Conservation (phyloP, 92 coral and sea anemone genomes). For the Diadumene lineata region DNA sequence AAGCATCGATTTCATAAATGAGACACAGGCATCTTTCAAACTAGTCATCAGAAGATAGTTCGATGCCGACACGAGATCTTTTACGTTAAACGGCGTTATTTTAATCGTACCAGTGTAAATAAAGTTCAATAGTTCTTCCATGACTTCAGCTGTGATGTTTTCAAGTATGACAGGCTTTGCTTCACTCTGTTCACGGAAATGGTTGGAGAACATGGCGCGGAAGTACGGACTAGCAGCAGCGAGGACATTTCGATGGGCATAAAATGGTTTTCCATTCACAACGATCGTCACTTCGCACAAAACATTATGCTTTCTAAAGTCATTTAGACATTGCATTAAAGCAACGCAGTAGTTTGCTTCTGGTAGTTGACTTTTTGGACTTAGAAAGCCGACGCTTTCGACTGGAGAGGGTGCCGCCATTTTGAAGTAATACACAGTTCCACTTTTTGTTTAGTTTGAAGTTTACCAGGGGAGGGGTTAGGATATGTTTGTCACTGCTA, state of each 20-base stretch:
- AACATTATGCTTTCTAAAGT: slow-evolving; percentile 91
- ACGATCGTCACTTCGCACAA: slow-evolving; percentile 89
- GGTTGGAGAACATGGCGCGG: slow-evolving; percentile 94
- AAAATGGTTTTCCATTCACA: slow-evolving; percentile 79
- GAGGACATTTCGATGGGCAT: slow-evolving; percentile 84
- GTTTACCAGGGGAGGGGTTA: neutral
- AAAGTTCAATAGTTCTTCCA: slow-evolving; percentile 88
- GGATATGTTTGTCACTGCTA: neutral
- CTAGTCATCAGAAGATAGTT: slow-evolving; percentile 91
- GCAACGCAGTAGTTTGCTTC: slow-evolving; percentile 81
- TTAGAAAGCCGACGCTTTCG: slow-evolving; percentile 27
- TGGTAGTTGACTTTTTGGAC: slow-evolving; percentile 41
- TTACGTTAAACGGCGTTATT: slow-evolving; percentile 93
- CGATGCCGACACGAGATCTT: slow-evolving; percentile 92
- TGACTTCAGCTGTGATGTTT: slow-evolving; percentile 82
- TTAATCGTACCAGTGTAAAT: slow-evolving; percentile 95
- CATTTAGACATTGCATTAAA: slow-evolving; percentile 83
- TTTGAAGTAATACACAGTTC: neutral
- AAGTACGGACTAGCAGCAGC: slow-evolving; percentile 98
- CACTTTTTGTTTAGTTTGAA: slow-evolving; percentile 12
- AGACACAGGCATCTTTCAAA: slow-evolving; percentile 87
- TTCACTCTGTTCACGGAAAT: slow-evolving; percentile 88
- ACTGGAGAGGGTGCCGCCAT: slow-evolving; percentile 37
- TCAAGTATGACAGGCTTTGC: slow-evolving; percentile 93
- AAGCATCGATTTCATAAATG: slow-evolving; percentile 87